Conservation (phyloP, 1,140 invertebrate genomes). For the Drosophila parvula region DNA sequence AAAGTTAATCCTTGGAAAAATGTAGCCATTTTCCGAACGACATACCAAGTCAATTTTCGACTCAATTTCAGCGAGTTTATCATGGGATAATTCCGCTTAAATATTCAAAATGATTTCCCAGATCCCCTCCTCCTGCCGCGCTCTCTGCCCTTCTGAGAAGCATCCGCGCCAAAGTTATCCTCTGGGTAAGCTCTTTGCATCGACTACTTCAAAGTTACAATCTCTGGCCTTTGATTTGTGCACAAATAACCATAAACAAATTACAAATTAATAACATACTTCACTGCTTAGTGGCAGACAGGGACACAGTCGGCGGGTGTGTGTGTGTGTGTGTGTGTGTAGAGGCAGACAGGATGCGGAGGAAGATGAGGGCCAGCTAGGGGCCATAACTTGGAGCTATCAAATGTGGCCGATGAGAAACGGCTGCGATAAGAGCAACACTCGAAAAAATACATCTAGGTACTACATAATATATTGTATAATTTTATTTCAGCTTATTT, state of each 20-base stretch:
- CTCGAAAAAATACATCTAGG: slow-evolving; percentile 6
- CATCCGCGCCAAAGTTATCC: slow-evolving; percentile 38
- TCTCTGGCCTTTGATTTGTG: slow-evolving; percentile 80
- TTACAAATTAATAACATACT: slow-evolving; percentile 82
- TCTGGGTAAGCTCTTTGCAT: slow-evolving; percentile 45
- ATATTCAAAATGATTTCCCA: slow-evolving; percentile 43
- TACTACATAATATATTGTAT: too few relatives aligned
- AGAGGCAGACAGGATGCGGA: neutral
- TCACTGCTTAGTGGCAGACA: slow-evolving; percentile 64
- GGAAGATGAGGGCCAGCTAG: neutral
- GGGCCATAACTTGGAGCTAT: slow-evolving; percentile 75
- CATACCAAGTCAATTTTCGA: slow-evolving; percentile 38
- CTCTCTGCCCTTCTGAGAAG: neutral
- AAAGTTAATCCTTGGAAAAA: slow-evolving; percentile 11
- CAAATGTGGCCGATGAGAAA: slow-evolving; percentile 72
- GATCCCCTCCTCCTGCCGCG: neutral
- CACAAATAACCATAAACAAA: slow-evolving; percentile 81
- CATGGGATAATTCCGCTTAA: slow-evolving; percentile 39
- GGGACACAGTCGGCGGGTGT: slow-evolving; percentile 9
- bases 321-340: neutral
- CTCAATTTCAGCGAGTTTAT: slow-evolving; percentile 48
- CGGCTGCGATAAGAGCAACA: slow-evolving; percentile 52
- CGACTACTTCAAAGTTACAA: slow-evolving; percentile 71
- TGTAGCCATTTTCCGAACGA: slow-evolving; percentile 11
- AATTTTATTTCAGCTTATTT: too few relatives aligned